A percentile compares a stretch with the other conserved stretches of the same genome.
These are phyloP conservation scores for Carapus acus DNA, from an alignment of 2,797 vertebrate genomes.

Conservation along the genomic window DNA sequence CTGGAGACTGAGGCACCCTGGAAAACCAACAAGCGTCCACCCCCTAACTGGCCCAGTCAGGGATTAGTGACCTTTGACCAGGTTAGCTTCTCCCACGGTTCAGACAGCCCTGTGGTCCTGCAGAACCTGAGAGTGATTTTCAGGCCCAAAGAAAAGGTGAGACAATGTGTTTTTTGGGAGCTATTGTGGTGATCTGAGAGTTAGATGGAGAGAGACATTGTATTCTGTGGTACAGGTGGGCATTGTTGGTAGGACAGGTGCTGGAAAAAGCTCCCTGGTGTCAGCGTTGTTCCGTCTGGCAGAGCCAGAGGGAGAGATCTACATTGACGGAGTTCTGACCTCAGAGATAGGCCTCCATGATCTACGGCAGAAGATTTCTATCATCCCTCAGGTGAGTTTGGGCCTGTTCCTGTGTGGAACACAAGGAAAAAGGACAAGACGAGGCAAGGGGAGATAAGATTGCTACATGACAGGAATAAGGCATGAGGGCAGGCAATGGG, in stretches of 20 bases:
- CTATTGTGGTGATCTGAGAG: no score
- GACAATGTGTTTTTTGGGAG: background rate
- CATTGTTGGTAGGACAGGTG: slow-evolving; percentile 88
- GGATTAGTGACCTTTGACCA: slow-evolving; percentile 83
- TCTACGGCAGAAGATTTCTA: slow-evolving; percentile 88
- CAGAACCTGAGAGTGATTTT: slow-evolving; percentile 81
- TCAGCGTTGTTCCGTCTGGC: slow-evolving; percentile 88
- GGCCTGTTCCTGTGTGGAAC: no score
- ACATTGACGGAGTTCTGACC: slow-evolving; percentile 84
- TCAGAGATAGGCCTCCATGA: slow-evolving; percentile 89
- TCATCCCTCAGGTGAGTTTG: slow-evolving; percentile 85
- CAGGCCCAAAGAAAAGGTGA: slow-evolving; percentile 85
- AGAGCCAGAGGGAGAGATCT: slow-evolving; percentile 86
- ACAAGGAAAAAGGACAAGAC: background rate
- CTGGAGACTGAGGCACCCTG: slow-evolving; percentile 90
- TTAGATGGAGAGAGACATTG: no score
- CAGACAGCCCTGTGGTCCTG: slow-evolving; percentile 79
- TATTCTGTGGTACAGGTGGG: slow-evolving; percentile 71
- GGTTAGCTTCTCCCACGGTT: slow-evolving; percentile 82
- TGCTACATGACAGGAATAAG: no score
- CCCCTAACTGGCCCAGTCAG: slow-evolving; percentile 80
- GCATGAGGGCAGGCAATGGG: no score
- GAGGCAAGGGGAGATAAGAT: no score
- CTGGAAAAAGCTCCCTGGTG: slow-evolving; percentile 90
- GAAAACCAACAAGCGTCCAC: slow-evolving; percentile 80